Evolutionary conservation across 2,113 vertebrate genomes (phyloP).

Genomic region (Melanostigma gelatinosum): DNA sequence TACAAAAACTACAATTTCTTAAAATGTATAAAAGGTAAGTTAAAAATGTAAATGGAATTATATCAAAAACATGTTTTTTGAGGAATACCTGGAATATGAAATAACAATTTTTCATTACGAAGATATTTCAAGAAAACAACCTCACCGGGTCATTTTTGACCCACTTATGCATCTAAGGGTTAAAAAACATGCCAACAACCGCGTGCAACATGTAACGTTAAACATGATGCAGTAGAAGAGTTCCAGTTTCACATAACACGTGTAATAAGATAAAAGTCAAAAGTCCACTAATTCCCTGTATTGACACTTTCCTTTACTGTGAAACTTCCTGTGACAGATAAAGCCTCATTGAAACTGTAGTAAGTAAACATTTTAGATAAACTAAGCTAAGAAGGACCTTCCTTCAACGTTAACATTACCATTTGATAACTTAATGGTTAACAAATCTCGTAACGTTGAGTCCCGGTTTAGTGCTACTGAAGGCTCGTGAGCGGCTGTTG

Average conservation of each 20-base stretch:
- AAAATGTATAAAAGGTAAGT: no score
- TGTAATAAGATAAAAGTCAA: constrained; percentile 5
- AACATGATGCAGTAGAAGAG: accelerated
- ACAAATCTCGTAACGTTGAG: not conserved
- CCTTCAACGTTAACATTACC: not conserved
- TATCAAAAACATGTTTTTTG: no score
- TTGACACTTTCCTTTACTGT: not conserved
- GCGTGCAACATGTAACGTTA: not conserved
- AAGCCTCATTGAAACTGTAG: not conserved
- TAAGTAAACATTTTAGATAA: not conserved
- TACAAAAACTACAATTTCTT: no score
- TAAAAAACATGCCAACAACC: not conserved
- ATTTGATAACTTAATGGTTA: not conserved
- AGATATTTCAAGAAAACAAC: no score
- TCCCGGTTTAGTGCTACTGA: not conserved
- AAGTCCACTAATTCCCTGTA: not conserved
- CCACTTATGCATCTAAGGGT: no score
- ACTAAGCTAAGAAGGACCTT: not conserved
- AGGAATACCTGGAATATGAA: no score
- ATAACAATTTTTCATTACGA: no score
- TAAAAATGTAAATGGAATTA: no score
- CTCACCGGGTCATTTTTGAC: no score
- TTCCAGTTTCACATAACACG: constrained; percentile 26
- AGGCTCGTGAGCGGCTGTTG: not conserved
- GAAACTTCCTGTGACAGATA: constrained; percentile 30